phyloP scores from a whole-genome alignment of 2,888 invertebrate species.

The Zeuzera pyrina region DNA sequence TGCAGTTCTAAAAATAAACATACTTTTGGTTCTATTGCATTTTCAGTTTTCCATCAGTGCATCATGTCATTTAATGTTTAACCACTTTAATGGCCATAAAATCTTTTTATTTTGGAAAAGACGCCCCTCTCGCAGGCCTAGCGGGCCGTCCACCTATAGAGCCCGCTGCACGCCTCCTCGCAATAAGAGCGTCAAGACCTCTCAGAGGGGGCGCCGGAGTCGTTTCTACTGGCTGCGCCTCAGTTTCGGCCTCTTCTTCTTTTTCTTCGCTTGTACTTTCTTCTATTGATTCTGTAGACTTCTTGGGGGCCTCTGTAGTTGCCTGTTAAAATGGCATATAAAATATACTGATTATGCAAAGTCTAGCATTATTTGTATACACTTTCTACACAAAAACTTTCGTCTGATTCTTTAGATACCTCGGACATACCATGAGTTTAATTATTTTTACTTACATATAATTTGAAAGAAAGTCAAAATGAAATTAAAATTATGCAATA shows the following conservation, averaged over 20 bases:
- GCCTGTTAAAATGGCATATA: conserved; percentile 28
- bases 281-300: conserved; percentile 42
- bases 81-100: conserved; percentile 1
- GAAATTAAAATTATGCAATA: too few relatives aligned
- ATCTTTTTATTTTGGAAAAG: conserved; percentile 28
- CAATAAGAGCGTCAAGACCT: conserved; percentile 78
- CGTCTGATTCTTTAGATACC: too few relatives aligned
- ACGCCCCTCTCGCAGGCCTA: conserved; percentile 41
- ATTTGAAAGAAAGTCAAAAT: too few relatives aligned
- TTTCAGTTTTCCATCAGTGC: too few relatives aligned
- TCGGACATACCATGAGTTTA: too few relatives aligned
- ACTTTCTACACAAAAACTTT: too few relatives aligned
- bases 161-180: conserved; percentile 77
- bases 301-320: conserved; percentile 54
- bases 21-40: too few relatives aligned
- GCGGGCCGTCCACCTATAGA: conserved; percentile 43
- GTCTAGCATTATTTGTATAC: too few relatives aligned
- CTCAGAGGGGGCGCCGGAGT: conserved; percentile 74
- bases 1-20: too few relatives aligned
- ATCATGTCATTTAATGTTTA: conserved; percentile 18
- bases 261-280: conserved; percentile 59
- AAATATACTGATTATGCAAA: too few relatives aligned
- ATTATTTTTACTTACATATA: too few relatives aligned
- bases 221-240: conserved; percentile 43
- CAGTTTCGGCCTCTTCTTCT: conserved; percentile 53